These are phyloP conservation scores for Melanotaenia boesemani DNA, from an alignment of 2,797 vertebrate genomes.

Conservation along the genomic window DNA sequence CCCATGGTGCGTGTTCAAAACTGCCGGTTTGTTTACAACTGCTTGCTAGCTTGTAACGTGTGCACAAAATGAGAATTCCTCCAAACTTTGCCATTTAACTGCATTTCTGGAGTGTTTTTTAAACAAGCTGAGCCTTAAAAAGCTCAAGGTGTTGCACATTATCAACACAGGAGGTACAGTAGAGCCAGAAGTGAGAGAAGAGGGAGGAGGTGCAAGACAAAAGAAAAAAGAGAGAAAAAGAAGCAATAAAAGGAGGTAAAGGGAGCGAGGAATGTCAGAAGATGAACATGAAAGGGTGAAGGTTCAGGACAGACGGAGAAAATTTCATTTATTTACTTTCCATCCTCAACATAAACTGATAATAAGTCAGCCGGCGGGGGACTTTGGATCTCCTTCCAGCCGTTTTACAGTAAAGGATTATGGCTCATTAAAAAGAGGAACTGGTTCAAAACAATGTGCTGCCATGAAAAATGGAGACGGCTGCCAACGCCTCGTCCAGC, in stretches of 20 bases:
- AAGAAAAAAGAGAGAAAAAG: conserved; percentile 1
- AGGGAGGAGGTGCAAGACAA: conserved; percentile 26
- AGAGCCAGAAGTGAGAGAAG: conserved; percentile 10
- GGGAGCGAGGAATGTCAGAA: conserved; percentile 32
- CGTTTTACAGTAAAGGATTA: conserved; percentile 66
- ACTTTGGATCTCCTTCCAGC: conserved; percentile 62
- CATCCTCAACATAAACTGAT: conserved; percentile 56
- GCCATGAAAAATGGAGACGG: conserved; percentile 46
- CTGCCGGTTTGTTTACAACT: too few species aligned
- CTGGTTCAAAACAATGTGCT: conserved; percentile 69
- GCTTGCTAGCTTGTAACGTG: too few species aligned
- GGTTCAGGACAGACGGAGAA: conserved; percentile 38
- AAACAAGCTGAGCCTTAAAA: too few species aligned
- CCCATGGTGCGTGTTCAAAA: too few species aligned
- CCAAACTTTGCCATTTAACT: too few species aligned
- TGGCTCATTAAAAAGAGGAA: conserved; percentile 71
- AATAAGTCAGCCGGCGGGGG: conserved; percentile 53
- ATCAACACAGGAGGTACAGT: too few species aligned
- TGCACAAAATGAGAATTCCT: too few species aligned
- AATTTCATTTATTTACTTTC: conserved; percentile 63
- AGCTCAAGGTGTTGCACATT: too few species aligned
- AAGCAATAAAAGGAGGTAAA: too few species aligned
- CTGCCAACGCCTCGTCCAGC: conserved; percentile 17
- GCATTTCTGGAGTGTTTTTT: too few species aligned
- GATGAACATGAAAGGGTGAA: conserved; percentile 46